These are phyloP conservation scores for Ariolimax columbianus DNA, from an alignment of 2,888 invertebrate species.

Conservation along the genomic window DNA sequence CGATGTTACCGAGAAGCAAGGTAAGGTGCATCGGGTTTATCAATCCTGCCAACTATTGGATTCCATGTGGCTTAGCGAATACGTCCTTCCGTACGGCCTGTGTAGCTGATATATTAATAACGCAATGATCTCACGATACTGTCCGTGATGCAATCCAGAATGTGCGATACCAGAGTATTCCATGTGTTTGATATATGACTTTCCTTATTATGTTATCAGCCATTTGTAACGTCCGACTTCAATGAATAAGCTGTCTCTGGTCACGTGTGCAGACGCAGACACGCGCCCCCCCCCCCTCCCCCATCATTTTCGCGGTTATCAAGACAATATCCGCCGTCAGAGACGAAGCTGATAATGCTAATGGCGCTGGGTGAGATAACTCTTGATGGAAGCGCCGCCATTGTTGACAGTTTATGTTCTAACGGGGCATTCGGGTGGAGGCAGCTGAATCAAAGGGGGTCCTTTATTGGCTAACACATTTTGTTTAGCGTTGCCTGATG, in stretches of 20 bases:
- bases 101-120: background rate
- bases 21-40: no score
- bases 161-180: background rate
- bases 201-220: background rate
- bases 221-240: background rate
- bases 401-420: background rate
- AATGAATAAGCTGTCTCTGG: background rate
- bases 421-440: background rate
- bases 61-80: no score
- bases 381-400: background rate
- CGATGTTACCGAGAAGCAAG: no score
- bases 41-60: no score
- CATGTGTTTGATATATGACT: background rate
- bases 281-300: background rate
- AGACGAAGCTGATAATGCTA: constrained; percentile 2
- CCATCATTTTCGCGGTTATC: background rate
- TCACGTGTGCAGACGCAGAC: background rate
- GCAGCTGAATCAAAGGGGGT: background rate
- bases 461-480: background rate
- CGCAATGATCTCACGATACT: background rate
- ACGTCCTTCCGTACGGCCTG: no score
- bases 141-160: background rate
- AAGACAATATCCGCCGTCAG: background rate
- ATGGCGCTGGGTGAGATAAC: constrained; percentile 13
- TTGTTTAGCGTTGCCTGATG: background rate